Evolutionary conservation across 2,888 invertebrate species (phyloP).

Genomic region (Phortica okadai): DNA sequence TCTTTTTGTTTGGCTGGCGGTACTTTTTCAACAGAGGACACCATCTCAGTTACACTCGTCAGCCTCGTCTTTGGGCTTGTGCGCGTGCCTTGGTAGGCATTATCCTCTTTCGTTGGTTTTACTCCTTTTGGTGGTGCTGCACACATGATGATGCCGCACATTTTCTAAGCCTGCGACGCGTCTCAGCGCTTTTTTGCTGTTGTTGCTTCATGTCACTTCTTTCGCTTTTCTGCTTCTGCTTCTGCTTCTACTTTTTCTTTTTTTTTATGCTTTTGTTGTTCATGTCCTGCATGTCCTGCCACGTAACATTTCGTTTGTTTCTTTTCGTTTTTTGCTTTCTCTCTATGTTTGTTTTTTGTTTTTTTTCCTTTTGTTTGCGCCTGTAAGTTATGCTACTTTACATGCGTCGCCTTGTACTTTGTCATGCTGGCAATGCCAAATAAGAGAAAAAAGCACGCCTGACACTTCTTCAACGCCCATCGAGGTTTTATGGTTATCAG

Average conservation of each 20-base stretch:
- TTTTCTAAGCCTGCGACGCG: slow-evolving; percentile 19
- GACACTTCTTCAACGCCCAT: slow-evolving; percentile 29
- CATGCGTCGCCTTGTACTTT: slow-evolving; percentile 39
- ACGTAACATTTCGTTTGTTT: neutral
- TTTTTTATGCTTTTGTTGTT: slow-evolving; percentile 46
- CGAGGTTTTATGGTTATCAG: slow-evolving; percentile 40
- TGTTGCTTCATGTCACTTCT: slow-evolving; percentile 34
- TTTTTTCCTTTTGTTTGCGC: slow-evolving; percentile 31
- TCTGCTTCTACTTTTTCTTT: slow-evolving; percentile 41
- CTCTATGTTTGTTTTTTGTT: slow-evolving; percentile 45
- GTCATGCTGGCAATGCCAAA: slow-evolving; percentile 10
- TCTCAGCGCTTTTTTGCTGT: slow-evolving; percentile 15
- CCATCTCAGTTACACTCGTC: no score
- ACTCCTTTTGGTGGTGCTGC: neutral
- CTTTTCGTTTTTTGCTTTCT: slow-evolving; percentile 42
- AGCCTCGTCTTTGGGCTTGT: neutral
- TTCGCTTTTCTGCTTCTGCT: slow-evolving; percentile 49
- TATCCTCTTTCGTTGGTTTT: slow-evolving; percentile 24
- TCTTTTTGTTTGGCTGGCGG: neutral
- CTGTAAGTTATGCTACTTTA: slow-evolving; percentile 66
- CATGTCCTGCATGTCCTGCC: slow-evolving; percentile 31
- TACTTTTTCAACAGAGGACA: neutral
- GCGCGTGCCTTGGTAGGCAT: slow-evolving; percentile 4
- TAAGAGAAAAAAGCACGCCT: slow-evolving; percentile 48
- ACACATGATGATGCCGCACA: slow-evolving; percentile 20